A percentile compares a stretch with the other conserved stretches of the same genome.
Conservation (phyloP, 2,888 invertebrate genomes). For the Tiphia femorata region DNA sequence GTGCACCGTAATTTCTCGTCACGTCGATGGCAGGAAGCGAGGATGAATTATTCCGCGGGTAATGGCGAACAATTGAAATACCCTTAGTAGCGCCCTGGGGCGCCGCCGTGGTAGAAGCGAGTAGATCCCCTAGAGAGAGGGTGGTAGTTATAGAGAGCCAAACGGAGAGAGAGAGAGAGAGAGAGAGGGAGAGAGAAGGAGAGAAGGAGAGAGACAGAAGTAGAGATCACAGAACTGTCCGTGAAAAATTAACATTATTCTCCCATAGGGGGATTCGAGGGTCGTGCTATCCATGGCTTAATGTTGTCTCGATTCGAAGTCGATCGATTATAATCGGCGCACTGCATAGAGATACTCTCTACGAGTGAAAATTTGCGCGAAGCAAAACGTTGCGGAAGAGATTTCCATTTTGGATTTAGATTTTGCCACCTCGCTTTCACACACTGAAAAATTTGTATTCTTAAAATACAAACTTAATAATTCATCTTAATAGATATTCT, state of each 20-base stretch:
- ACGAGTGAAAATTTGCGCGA: too few species aligned
- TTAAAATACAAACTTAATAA: too few species aligned
- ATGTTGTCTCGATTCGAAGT: slow-evolving; percentile 58
- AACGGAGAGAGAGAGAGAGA: background rate
- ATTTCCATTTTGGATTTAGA: too few species aligned
- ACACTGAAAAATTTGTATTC: too few species aligned
- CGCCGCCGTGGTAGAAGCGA: slow-evolving; percentile 21
- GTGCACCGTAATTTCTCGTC: slow-evolving; percentile 49
- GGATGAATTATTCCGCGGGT: slow-evolving; percentile 56
- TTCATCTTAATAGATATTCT: too few species aligned
- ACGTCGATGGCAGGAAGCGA: slow-evolving; percentile 48
- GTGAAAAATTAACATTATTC: slow-evolving; percentile 47
- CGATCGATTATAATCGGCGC: too few species aligned
- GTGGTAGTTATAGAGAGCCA: background rate
- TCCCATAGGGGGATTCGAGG: slow-evolving; percentile 11
- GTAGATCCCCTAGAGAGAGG: slow-evolving; percentile 19
- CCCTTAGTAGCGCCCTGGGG: slow-evolving; percentile 41
- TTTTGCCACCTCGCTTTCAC: too few species aligned
- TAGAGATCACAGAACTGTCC: slow-evolving; percentile 3
- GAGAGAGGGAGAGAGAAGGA: slow-evolving; percentile 1
- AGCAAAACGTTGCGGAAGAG: too few species aligned
- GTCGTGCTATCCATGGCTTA: slow-evolving; percentile 31
- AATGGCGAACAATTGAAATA: slow-evolving; percentile 57
- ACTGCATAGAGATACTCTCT: too few species aligned
- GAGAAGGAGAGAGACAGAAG: slow-evolving; percentile 9